Percentiles rank a stretch among this genome's conserved stretches.
Evolutionary conservation across 2,113 vertebrate genomes (phyloP).

Genomic region (Hypocryptadius cinnamomeus): DNA sequence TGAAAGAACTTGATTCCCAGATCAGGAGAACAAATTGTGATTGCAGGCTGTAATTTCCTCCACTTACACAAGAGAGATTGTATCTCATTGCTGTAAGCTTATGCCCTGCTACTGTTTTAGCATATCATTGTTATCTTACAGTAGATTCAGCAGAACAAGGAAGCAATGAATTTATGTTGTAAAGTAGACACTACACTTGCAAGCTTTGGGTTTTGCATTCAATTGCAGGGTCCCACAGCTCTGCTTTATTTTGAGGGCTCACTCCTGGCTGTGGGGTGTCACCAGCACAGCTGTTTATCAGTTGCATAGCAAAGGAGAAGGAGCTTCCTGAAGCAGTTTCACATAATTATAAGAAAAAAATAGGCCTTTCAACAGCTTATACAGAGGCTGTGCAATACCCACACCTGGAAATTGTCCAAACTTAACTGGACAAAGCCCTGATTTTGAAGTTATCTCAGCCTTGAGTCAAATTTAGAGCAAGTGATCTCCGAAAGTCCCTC

Average conservation of each 20-base stretch:
- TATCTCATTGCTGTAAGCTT: neutral
- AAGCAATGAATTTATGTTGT: neutral
- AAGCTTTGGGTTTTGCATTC: neutral
- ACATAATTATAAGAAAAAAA: neutral
- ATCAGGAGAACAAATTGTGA: neutral
- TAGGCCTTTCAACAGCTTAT: neutral
- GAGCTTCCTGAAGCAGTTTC: neutral
- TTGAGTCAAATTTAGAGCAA: neutral
- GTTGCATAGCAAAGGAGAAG: neutral
- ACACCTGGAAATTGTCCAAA: neutral
- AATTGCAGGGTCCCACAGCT: neutral
- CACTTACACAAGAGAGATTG: neutral
- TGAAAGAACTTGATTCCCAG: neutral
- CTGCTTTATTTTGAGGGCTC: neutral
- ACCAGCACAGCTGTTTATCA: neutral
- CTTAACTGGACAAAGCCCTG: neutral
- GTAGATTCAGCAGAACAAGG: neutral
- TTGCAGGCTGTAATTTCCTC: neutral
- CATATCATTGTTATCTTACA: neutral
- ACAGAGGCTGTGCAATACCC: neutral
- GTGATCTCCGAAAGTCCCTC: neutral
- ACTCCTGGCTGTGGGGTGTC: neutral
- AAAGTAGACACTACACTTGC: neutral
- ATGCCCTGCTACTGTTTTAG: neutral
- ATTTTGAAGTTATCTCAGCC: neutral